Conservation (phyloP, 2,888 invertebrate species). For the Eupelmus urozonus region DNA sequence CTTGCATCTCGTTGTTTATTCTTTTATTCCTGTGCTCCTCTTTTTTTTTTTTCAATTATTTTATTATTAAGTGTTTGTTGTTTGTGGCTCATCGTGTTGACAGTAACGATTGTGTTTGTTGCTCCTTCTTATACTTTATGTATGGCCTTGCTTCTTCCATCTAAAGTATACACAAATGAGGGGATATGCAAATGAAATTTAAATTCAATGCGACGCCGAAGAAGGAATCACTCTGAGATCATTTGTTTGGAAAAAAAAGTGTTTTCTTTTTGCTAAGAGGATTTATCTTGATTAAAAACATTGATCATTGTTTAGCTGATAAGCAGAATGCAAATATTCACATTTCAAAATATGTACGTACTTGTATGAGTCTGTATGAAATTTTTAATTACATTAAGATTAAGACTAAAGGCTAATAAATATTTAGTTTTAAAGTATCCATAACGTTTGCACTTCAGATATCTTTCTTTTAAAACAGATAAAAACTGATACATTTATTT, state of each 20-base stretch:
- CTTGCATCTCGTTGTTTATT: background rate
- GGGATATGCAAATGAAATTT: constrained; percentile 23
- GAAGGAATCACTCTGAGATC: constrained; percentile 14
- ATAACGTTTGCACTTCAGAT: too few relatives aligned
- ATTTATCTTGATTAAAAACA: constrained; percentile 24
- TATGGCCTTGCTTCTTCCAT: too few relatives aligned
- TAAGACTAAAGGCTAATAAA: too few relatives aligned
- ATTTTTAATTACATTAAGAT: too few relatives aligned
- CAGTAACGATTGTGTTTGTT: constrained; percentile 24
- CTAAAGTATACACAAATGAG: constrained; percentile 2
- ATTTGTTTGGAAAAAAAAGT: constrained; percentile 28
- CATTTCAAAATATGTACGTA: constrained; percentile 48
- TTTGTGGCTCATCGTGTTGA: background rate
- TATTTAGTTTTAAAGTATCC: too few relatives aligned
- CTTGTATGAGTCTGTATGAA: too few relatives aligned
- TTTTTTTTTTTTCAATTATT: constrained; percentile 16
- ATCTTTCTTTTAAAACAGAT: too few relatives aligned
- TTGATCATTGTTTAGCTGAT: constrained; percentile 22
- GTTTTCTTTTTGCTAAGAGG: constrained; percentile 4
- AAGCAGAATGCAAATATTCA: constrained; percentile 42
- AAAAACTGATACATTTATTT: too few relatives aligned
- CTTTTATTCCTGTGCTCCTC: background rate
- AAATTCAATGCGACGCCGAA: constrained; percentile 13
- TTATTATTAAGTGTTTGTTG: too few relatives aligned
- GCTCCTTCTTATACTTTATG: too few relatives aligned